These are phyloP conservation scores for Portevinia maculata DNA, from an alignment of 2,888 invertebrate genomes.

Conservation along the genomic window DNA sequence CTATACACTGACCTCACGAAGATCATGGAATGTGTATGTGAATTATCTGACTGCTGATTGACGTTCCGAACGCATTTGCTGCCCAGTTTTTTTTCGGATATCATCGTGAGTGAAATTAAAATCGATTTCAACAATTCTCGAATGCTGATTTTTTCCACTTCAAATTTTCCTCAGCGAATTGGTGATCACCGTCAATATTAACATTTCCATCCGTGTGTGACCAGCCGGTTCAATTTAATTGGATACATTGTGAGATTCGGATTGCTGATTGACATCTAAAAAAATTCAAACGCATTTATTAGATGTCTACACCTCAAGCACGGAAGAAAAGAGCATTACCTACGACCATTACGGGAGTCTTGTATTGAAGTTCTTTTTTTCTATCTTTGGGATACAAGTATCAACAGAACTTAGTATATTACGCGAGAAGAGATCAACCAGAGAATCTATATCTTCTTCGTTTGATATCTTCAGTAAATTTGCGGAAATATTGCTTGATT, in stretches of 20 bases:
- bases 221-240: constrained; percentile 17
- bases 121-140: too few species aligned
- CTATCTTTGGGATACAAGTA: too few species aligned
- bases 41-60: too few species aligned
- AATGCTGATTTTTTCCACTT: constrained; percentile 5
- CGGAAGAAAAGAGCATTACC: constrained; percentile 55
- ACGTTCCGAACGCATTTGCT: background rate
- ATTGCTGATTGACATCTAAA: constrained; percentile 24
- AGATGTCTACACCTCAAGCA: constrained; percentile 54
- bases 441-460: too few species aligned
- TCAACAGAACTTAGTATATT: too few species aligned
- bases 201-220: background rate
- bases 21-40: background rate
- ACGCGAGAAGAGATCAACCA: too few species aligned
- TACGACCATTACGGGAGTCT: too few species aligned
- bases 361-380: too few species aligned
- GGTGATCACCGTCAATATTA: constrained; percentile 8
- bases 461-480: too few species aligned
- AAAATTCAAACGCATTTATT: constrained; percentile 37
- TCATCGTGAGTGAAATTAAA: too few species aligned
- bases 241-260: constrained; percentile 36
- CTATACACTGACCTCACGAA: too few species aligned
- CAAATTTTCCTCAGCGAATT: constrained; percentile 24
- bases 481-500: too few species aligned
- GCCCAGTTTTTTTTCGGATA: background rate